Conservation (phyloP, 2,797 vertebrate genomes). For the Tragopan temminckii region DNA sequence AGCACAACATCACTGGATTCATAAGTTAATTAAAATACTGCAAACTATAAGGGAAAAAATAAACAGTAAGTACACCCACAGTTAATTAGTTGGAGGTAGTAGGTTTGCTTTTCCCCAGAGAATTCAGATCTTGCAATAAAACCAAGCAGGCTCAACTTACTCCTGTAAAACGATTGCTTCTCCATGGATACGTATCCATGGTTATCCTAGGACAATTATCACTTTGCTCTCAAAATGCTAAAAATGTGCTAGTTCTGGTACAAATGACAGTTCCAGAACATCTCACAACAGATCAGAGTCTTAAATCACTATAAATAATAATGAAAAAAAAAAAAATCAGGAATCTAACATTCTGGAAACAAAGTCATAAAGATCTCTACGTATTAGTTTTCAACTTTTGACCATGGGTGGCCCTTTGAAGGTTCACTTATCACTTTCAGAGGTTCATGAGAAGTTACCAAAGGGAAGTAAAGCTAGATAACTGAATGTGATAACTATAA, state of each 20-base stretch:
- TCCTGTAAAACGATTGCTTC: background rate
- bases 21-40: background rate
- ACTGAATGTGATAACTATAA: background rate
- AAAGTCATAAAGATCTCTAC: background rate
- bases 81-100: background rate
- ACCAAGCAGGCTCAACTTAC: background rate
- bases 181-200: background rate
- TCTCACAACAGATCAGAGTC: background rate
- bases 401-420: background rate
- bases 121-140: background rate
- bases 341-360: background rate
- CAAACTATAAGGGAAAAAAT: background rate
- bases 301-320: background rate
- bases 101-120: background rate
- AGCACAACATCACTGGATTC: background rate
- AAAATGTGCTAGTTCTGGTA: background rate
- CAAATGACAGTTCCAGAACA: background rate
- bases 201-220: background rate
- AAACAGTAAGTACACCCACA: background rate
- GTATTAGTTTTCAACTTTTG: background rate
- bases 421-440: background rate
- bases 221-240: background rate
- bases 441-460: background rate
- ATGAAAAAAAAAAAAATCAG: background rate
- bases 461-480: background rate